Evolutionary conservation across 2,113 vertebrate genomes (phyloP).

Genomic region (Podiceps cristatus): DNA sequence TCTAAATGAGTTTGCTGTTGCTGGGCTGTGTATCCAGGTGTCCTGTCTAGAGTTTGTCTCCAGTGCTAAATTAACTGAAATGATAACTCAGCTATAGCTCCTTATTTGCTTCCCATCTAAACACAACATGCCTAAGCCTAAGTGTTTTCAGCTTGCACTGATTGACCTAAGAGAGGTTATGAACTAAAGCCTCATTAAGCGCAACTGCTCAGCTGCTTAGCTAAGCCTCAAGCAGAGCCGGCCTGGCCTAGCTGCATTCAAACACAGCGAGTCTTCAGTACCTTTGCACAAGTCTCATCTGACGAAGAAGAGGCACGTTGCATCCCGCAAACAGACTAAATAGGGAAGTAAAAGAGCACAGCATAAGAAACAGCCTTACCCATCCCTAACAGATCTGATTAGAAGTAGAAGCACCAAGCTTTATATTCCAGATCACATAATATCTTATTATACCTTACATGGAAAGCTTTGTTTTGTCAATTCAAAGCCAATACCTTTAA

Average conservation of each 20-base stretch:
- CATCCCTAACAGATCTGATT: rapidly evolving
- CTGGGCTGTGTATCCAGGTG: not conserved
- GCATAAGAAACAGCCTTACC: not conserved
- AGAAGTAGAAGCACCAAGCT: not conserved
- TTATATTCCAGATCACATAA: not conserved
- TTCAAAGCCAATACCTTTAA: not conserved
- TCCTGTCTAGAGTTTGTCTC: not conserved
- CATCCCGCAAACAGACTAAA: not conserved
- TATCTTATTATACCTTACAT: not conserved
- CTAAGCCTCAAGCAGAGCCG: not conserved
- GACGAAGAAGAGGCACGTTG: not conserved
- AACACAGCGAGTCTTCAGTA: not conserved
- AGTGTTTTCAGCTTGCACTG: not conserved
- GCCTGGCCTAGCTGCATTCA: not conserved
- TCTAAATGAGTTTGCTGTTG: not conserved
- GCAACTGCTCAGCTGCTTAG: not conserved
- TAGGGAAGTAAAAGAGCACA: not conserved
- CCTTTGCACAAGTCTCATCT: not conserved
- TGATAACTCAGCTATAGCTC: not conserved
- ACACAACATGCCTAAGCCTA: not conserved
- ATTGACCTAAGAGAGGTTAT: not conserved
- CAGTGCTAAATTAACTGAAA: not conserved
- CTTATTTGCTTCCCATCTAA: not conserved
- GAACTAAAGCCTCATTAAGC: not conserved
- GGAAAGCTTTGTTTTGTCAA: not conserved